phyloP scores from a whole-genome alignment of 1,140 invertebrate genomes.

The Phocides pigmalion region DNA sequence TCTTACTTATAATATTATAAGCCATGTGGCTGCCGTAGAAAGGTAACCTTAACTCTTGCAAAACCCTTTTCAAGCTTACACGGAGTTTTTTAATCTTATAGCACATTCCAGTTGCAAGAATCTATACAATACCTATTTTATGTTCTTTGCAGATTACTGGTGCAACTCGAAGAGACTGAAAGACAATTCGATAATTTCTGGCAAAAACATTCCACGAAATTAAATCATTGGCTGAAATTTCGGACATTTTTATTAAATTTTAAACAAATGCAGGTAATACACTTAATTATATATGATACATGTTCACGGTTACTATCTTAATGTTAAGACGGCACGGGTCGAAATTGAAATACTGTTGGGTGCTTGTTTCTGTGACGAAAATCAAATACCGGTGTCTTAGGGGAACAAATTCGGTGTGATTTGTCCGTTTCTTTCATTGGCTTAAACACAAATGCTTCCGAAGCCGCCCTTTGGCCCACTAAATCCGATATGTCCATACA shows the following conservation, averaged over 20 bases:
- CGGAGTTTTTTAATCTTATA: not conserved
- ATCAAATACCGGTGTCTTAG: constrained; percentile 72
- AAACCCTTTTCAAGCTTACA: constrained; percentile 10
- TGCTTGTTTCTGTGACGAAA: constrained; percentile 63
- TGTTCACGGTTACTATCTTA: constrained; percentile 19
- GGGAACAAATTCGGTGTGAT: constrained; percentile 62
- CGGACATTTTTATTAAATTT: constrained; percentile 89
- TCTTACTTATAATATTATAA: constrained; percentile 88
- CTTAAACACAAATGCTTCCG: constrained; percentile 69
- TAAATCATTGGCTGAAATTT: constrained; percentile 94
- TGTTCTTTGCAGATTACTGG: constrained; percentile 88
- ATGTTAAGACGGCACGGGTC: constrained; percentile 50
- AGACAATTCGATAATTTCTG: constrained; percentile 97
- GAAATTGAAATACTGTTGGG: constrained; percentile 64
- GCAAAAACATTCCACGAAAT: constrained; percentile 93
- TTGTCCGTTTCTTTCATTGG: constrained; percentile 65
- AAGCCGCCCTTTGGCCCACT: constrained; percentile 57
- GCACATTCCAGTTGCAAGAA: constrained; percentile 16
- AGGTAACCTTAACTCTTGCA: constrained; percentile 84
- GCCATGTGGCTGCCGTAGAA: constrained; percentile 96
- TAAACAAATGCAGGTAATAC: constrained; percentile 80
- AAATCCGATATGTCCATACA: constrained; percentile 75
- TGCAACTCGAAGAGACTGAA: constrained; percentile 98
- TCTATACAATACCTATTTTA: constrained; percentile 24
- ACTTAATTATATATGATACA: constrained; percentile 25